These are phyloP conservation scores for Ascaphus truei DNA, from an alignment of 2,113 vertebrate genomes.

Conservation along the genomic window DNA sequence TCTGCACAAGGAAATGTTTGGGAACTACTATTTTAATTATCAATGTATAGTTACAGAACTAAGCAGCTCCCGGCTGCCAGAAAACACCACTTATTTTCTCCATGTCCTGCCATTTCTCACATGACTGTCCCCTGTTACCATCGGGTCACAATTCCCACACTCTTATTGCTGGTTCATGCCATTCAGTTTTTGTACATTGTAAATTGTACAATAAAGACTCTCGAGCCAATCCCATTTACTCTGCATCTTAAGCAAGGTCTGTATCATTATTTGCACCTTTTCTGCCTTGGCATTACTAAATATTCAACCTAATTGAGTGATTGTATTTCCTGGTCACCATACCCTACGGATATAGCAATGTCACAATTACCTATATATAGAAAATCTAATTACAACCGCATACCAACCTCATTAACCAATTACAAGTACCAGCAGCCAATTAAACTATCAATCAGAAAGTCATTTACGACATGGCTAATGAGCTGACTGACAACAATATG, in stretches of 20 bases:
- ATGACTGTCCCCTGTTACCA: no score
- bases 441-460: slow-evolving; percentile 30
- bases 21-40: no score
- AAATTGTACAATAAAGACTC: slow-evolving; percentile 4
- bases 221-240: background rate
- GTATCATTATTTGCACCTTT: slow-evolving; percentile 7
- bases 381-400: slow-evolving; percentile 21
- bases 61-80: no score
- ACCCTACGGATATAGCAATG: slow-evolving; percentile 24
- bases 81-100: no score
- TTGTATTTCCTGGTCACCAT: slow-evolving; percentile 29
- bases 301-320: slow-evolving; percentile 16
- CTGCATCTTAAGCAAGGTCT: background rate
- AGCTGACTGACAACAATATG: slow-evolving; percentile 21
- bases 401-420: slow-evolving; percentile 28
- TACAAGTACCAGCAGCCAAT: slow-evolving; percentile 24
- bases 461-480: slow-evolving; percentile 25
- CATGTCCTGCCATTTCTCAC: no score
- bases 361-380: slow-evolving; percentile 35
- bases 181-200: no score
- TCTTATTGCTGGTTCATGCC: no score
- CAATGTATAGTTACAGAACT: no score
- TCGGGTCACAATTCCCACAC: no score
- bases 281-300: background rate
- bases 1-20: no score